Evolutionary conservation across 2,113 vertebrate species (phyloP), one percentile per base, ranked within the genome.

Genomic region (Helogale parvula): DNA sequence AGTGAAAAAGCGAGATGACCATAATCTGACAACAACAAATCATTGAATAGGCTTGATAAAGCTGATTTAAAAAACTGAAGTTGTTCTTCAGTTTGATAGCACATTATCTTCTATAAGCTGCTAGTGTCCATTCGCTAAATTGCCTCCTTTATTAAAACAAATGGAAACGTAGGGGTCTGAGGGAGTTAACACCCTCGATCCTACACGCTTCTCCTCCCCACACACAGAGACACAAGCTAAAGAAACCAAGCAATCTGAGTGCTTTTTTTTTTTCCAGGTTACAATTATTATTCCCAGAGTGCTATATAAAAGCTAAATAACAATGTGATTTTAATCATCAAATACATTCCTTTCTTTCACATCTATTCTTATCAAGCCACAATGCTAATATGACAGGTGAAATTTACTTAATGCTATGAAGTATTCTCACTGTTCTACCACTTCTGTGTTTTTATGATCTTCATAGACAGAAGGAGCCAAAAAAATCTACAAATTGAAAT

Each of bases 161-260:
- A 21, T 54, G 38, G 25, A 87, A 96, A 60, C 4, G 29, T 25
- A 54, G 50, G 66, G 13, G 11, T 27, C 41, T 50, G 12, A 82
- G 33, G 50, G 9, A 35, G 13, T 95, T 65, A 66, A 72, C 35
- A n/a, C 14, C 6, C 69, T 11, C 31, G 41, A 17, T 4, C 11
- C 45, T 0, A 0, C 21, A 0, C 0, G 0, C 21, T 2, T 52
- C 19, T 12, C 81, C 47, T n/a, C 31, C 2, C 7, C 21, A 60
- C 57, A 60, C 57, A 60, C 21, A 71, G 21, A 57, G 4, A 85
- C 12, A 57, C 0, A 50, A 8, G 52, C 9, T 38, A 68, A 57
- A 47, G 27, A 86, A 16, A 69, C 8, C 5, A 63, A 82, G 21
- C 45, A 29, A 52, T 50, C 76, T 76, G 29, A 74, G 38, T 2